Conservation (phyloP, 2,113 vertebrate genomes). For the Stictonetta naevosa region DNA sequence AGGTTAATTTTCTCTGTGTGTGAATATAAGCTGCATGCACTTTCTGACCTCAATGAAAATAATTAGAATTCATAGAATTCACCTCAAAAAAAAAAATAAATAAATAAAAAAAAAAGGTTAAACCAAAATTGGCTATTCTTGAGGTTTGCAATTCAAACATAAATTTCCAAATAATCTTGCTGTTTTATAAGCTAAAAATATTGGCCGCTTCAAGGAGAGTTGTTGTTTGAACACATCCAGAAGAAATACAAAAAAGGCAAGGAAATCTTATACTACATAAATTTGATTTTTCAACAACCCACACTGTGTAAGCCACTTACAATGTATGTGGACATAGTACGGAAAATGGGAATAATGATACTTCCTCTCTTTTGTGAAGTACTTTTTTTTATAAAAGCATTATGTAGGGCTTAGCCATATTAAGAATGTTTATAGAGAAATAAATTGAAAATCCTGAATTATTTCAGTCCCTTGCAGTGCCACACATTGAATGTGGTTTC, state of each 20-base stretch:
- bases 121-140: background rate
- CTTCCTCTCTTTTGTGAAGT: background rate
- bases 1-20: background rate
- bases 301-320: background rate
- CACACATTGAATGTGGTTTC: background rate
- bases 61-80: background rate
- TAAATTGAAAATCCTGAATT: background rate
- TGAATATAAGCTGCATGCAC: rapidly evolving
- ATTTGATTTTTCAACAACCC: background rate
- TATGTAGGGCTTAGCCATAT: background rate
- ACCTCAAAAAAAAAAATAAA: rapidly evolving
- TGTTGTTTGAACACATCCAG: background rate
- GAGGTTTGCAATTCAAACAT: background rate
- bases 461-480: background rate
- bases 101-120: too few species aligned
- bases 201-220: background rate
- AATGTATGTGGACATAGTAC: background rate
- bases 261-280: background rate
- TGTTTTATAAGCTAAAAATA: background rate
- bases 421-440: background rate
- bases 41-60: background rate
- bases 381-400: background rate
- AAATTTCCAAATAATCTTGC: background rate
- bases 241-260: rapidly evolving
- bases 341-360: background rate